These are phyloP conservation scores for Dipodomys stephensi DNA, from an alignment of 2,113 vertebrate species.

Conservation along the genomic window DNA sequence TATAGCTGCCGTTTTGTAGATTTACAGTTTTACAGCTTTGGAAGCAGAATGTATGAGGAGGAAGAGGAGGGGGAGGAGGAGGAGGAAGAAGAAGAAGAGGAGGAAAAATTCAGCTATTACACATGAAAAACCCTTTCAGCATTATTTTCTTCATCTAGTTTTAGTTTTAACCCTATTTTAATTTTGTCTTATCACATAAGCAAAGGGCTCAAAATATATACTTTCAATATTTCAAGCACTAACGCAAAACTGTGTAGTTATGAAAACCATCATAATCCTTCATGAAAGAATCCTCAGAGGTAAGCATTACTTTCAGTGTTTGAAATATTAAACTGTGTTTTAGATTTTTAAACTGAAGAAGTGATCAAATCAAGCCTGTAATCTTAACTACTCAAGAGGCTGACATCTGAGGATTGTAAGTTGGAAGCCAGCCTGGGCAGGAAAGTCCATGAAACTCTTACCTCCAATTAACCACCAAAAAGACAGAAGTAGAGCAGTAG, in stretches of 20 bases:
- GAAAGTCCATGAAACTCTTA: no score
- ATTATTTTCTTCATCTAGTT: not conserved
- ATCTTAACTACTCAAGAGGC: no score
- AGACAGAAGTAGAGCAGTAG: no score
- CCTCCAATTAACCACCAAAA: no score
- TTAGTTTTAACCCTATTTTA: conserved; percentile 38
- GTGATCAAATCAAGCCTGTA: no score
- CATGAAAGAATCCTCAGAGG: not conserved
- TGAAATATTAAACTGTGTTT: conserved; percentile 27
- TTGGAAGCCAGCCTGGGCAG: no score
- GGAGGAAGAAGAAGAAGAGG: no score
- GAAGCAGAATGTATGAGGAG: not conserved
- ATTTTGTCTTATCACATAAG: not conserved
- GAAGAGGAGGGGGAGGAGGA: no score
- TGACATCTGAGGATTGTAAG: no score
- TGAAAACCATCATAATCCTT: conserved; percentile 10
- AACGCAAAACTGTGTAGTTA: not conserved
- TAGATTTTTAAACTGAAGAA: conserved; percentile 34
- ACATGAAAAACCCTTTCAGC: not conserved
- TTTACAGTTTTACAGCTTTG: not conserved
- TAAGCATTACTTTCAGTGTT: not conserved
- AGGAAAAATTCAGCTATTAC: not conserved
- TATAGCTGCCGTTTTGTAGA: not conserved
- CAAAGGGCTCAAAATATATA: not conserved
- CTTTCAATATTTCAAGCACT: not conserved